Percentiles rank a stretch among this genome's conserved stretches.
These are phyloP conservation scores for Cephus sareptanus DNA, from an alignment of 2,888 invertebrate genomes.

Conservation along the genomic window DNA sequence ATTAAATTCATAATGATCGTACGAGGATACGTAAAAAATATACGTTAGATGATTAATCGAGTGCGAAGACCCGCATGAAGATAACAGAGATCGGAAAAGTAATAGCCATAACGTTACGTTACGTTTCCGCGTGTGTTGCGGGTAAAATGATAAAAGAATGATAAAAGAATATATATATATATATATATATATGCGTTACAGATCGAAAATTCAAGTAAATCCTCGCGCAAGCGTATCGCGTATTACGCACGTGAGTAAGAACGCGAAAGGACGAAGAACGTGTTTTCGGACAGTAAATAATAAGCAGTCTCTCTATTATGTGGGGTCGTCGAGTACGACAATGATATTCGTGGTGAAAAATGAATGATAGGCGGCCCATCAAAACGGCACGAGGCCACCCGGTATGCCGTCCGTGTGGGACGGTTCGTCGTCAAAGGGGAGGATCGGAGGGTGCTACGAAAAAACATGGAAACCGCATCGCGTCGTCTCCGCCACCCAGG, in stretches of 20 bases:
- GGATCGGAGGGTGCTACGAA: constrained; percentile 52
- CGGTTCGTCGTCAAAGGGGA: constrained; percentile 27
- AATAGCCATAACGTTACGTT: not conserved
- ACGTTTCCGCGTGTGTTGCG: not conserved
- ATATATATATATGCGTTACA: not conserved
- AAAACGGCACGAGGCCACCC: constrained; percentile 60
- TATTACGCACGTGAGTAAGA: not conserved
- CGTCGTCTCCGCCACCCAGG: constrained; percentile 56
- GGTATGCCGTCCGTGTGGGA: constrained; percentile 38
- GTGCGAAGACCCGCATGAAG: constrained; percentile 11
- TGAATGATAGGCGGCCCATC: constrained; percentile 56
- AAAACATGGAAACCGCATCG: constrained; percentile 68
- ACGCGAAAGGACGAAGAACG: not conserved
- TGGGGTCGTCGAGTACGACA: constrained; percentile 37
- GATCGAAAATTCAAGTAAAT: not conserved
- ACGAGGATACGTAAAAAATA: constrained; percentile 1
- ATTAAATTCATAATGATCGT: constrained; percentile 8
- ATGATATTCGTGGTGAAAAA: constrained; percentile 50
- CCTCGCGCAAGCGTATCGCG: not conserved
- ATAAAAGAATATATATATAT: not conserved
- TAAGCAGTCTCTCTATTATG: constrained; percentile 37
- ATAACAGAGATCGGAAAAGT: not conserved
- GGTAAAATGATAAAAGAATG: not conserved
- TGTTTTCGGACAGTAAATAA: constrained; percentile 41
- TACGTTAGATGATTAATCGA: constrained; percentile 1